phyloP scores from a whole-genome alignment of 1,140 invertebrate genomes.

The Harlomillsia oculata region DNA sequence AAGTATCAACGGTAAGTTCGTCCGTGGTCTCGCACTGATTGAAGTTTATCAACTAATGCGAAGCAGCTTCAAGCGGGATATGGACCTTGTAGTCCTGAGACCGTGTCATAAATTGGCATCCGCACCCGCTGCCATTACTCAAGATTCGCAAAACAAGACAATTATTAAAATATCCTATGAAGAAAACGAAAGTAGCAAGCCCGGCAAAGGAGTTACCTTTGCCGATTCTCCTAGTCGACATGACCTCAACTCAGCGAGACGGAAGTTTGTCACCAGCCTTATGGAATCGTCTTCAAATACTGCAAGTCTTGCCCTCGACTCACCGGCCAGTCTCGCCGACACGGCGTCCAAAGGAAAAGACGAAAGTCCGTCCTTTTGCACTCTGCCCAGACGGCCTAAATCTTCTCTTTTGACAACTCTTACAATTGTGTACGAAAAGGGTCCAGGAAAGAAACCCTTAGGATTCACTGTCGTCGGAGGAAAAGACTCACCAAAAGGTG shows the following conservation, averaged over 20 bases:
- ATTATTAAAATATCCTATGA: constrained; percentile 35
- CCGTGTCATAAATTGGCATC: constrained; percentile 18
- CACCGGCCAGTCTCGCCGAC: background rate
- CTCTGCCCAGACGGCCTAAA: constrained; percentile 39
- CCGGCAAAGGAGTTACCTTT: background rate
- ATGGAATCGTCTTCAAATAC: constrained; percentile 33
- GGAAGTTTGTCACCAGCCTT: constrained; percentile 32
- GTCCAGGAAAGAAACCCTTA: constrained; percentile 53
- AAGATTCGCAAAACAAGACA: constrained; percentile 31
- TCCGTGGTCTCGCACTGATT: constrained; percentile 50
- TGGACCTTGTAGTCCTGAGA: constrained; percentile 49
- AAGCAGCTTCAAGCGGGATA: constrained; percentile 41
- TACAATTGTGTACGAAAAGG: constrained; percentile 52
- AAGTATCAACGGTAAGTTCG: constrained; percentile 53
- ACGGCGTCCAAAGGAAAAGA: constrained; percentile 22
- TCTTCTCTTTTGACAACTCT: constrained; percentile 32
- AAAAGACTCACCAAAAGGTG: constrained; percentile 57
- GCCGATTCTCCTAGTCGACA: constrained; percentile 18
- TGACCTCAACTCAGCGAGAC: constrained; percentile 30
- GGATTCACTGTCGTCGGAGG: constrained; percentile 68
- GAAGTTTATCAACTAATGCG: constrained; percentile 52
- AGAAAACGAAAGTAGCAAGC: background rate
- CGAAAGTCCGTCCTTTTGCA: constrained; percentile 38
- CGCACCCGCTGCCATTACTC: constrained; percentile 7
- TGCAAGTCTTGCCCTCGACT: constrained; percentile 24